Base-by-base conservation (phyloP, 2,797 vertebrate genomes). In the Sphaeramia orbicularis region DNA sequence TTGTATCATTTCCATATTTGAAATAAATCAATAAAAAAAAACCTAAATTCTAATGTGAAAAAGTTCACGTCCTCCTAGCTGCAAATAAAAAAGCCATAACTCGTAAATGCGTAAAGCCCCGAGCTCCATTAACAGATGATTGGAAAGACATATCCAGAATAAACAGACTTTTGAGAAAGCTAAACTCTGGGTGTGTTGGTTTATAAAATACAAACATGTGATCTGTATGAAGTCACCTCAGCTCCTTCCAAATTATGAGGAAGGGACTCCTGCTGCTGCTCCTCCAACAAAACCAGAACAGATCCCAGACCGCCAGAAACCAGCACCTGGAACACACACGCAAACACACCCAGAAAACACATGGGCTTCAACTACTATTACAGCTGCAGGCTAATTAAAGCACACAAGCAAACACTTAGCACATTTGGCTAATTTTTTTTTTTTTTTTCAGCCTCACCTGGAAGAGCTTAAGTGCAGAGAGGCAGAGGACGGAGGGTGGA, bases 281-380 rank as follows among this genome's bases (percentile, higher is more conserved):
- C 92, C 1, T 90, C 91, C 15, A 92, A 78, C 76, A 95, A 69
- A 73, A 94, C 79, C 64, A 95, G 86, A 70, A 93, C 87, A 2
- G 90, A 94, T 41, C 91, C 92, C 0, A 95, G 90, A 38, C 88
- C 92, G 2, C 72, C 89, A 21, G 92, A 86, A 65, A 91, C 86
- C 81, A 77, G 70, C 67, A 69, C 78, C 94, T 94, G 75, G 30
- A 65, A 68, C 40, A 55, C 37, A 58, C 21, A 70, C 13, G 60
- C 12, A 51, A 10, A 65, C 4, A 44, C 36, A 59, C 53, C 59
- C 6, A 60, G 41, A 6, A 71, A 15, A 64, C 54, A 64, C 32
- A 68, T 52, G 48, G 38, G 55, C 16, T 10, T 50, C 12, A 62
- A 52, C 65, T 73, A 38, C 59, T 48, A 36, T 49, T 44, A 49